Percentiles rank a stretch among this genome's conserved stretches.
Evolutionary conservation across 2,888 invertebrate genomes (phyloP).

Genomic region (Sturmia bella): DNA sequence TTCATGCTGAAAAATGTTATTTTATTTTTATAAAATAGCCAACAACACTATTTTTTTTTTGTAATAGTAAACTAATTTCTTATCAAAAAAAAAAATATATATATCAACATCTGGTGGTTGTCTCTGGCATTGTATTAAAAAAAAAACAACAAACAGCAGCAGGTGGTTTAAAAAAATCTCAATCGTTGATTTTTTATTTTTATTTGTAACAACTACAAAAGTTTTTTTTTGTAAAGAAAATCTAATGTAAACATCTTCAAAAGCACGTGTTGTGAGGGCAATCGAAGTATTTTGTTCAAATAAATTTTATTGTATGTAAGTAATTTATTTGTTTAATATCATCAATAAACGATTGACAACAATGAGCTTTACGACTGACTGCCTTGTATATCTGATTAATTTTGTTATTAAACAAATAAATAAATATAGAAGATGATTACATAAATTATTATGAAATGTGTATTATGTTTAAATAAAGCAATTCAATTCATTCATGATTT

Average conservation of each 20-base stretch:
- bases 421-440: background rate
- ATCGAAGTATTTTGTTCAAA: background rate
- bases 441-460: slow-evolving; percentile 2
- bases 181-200: background rate
- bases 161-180: too few relatives aligned
- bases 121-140: too few relatives aligned
- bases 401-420: background rate
- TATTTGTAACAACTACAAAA: background rate
- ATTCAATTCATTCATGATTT: slow-evolving; percentile 22
- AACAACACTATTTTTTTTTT: background rate
- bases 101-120: too few relatives aligned
- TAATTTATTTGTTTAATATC: slow-evolving; percentile 36
- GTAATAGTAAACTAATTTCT: background rate
- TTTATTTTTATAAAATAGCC: too few relatives aligned
- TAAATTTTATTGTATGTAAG: too few relatives aligned
- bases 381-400: background rate
- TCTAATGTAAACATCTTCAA: background rate
- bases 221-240: background rate
- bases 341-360: background rate
- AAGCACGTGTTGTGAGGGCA: slow-evolving; percentile 26
- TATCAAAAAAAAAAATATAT: slow-evolving; percentile 17
- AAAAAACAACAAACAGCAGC: too few relatives aligned
- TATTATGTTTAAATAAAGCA: background rate
- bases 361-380: background rate
- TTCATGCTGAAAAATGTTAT: too few relatives aligned